Conservation (phyloP, 2,113 vertebrate species). For the Trachemys scripta region DNA sequence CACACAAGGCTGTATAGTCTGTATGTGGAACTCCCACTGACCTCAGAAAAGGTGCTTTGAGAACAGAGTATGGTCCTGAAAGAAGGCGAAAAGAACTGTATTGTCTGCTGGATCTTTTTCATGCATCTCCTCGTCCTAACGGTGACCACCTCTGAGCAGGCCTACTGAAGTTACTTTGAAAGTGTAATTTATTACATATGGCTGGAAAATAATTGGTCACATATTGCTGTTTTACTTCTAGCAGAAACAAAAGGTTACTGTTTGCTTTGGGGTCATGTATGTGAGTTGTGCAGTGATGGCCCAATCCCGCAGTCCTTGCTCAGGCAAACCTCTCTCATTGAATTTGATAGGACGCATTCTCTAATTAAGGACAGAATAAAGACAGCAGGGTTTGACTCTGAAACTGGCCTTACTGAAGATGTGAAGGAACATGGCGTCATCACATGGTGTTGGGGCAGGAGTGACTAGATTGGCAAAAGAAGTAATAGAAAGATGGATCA, state of each 20-base stretch:
- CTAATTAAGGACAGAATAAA: conserved; percentile 32
- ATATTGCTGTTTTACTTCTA: neutral
- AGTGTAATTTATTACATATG: neutral
- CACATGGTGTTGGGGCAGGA: conserved; percentile 43
- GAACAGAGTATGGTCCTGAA: neutral
- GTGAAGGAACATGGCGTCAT: conserved; percentile 55
- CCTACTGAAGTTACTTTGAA: neutral
- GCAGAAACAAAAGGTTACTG: neutral
- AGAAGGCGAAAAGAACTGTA: neutral
- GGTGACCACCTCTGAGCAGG: neutral
- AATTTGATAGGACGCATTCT: neutral
- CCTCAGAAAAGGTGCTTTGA: neutral
- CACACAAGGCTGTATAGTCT: conserved; percentile 56
- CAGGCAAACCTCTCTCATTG: conserved; percentile 12
- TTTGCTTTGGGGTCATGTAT: neutral
- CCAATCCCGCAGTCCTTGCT: neutral
- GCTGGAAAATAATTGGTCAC: neutral
- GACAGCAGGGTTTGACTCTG: conserved; percentile 1
- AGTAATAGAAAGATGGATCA: conserved; percentile 48
- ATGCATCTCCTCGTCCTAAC: fast-evolving
- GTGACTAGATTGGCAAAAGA: conserved; percentile 55
- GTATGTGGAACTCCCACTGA: neutral
- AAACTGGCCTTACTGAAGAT: conserved; percentile 1
- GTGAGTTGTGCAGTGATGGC: neutral
- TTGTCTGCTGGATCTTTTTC: neutral